These are phyloP conservation scores for Hypotaenidia okinawae DNA, from an alignment of 2,797 vertebrate species.

Conservation along the genomic window DNA sequence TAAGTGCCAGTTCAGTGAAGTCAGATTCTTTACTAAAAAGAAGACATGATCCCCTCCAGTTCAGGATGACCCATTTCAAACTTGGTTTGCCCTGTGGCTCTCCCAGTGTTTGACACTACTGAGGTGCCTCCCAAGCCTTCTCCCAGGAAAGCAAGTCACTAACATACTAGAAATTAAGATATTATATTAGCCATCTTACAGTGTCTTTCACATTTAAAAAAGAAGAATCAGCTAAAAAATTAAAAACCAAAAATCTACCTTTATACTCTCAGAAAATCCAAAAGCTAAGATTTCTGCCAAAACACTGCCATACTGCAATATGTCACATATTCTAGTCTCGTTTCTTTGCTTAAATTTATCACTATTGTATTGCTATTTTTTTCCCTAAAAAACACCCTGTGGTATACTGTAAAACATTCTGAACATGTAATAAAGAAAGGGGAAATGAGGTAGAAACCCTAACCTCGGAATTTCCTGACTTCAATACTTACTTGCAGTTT, in stretches of 20 bases:
- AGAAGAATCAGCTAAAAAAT: neutral
- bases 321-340: neutral
- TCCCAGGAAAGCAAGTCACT: neutral
- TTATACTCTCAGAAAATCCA: neutral
- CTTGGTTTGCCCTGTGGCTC: neutral
- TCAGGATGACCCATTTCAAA: neutral
- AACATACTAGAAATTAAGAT: neutral
- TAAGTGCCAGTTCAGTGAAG: neutral
- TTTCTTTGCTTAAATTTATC: neutral
- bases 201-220: neutral
- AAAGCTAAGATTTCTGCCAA: neutral
- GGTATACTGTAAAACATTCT: neutral
- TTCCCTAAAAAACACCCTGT: too few relatives aligned
- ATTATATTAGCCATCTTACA: neutral
- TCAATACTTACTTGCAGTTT: neutral
- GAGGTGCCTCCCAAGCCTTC: neutral
- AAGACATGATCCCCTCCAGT: neutral
- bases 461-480: constrained; percentile 1
- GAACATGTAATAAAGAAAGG: neutral
- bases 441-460: neutral
- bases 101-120: neutral
- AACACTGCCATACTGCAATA: neutral
- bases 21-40: neutral
- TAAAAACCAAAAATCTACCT: neutral
- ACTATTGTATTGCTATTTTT: too few relatives aligned